Conservation (phyloP, 2,113 vertebrate genomes). For the Ariopsis seemanni region DNA sequence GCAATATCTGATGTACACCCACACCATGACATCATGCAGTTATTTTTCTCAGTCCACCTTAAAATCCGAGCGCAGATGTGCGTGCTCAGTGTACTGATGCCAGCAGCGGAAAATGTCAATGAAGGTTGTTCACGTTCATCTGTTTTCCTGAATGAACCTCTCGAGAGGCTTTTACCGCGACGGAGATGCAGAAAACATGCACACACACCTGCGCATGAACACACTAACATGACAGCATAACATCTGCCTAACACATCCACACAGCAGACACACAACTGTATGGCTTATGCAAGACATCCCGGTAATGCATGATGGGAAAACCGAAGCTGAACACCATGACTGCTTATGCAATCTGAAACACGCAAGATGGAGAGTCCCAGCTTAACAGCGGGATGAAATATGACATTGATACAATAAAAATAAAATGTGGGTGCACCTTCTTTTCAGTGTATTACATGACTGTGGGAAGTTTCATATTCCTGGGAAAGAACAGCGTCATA, state of each 20-base stretch:
- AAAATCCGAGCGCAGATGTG: conserved; percentile 51
- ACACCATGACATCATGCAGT: conserved; percentile 36
- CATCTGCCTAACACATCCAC: conserved; percentile 8
- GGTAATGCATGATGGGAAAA: conserved; percentile 21
- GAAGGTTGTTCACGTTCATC: conserved; percentile 46
- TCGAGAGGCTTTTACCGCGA: conserved; percentile 34
- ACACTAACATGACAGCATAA: neutral
- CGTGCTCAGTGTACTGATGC: conserved; percentile 48
- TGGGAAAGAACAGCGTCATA: neutral
- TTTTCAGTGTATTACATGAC: neutral
- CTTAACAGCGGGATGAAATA: neutral
- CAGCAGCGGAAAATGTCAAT: conserved; percentile 55
- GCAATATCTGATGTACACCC: neutral
- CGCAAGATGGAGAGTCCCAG: neutral
- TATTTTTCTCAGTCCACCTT: conserved; percentile 49
- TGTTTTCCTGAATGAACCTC: conserved; percentile 54
- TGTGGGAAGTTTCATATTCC: neutral
- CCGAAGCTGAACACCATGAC: neutral
- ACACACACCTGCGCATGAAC: neutral
- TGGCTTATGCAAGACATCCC: conserved; percentile 19
- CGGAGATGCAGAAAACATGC: neutral
- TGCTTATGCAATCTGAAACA: neutral
- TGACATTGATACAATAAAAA: neutral
- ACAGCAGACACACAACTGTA: conserved; percentile 8
- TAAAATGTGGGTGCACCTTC: neutral